Evolutionary conservation across 2,888 invertebrate species (phyloP), one percentile per base, ranked within the genome.

Genomic region (Coleophora flavipennella): DNA sequence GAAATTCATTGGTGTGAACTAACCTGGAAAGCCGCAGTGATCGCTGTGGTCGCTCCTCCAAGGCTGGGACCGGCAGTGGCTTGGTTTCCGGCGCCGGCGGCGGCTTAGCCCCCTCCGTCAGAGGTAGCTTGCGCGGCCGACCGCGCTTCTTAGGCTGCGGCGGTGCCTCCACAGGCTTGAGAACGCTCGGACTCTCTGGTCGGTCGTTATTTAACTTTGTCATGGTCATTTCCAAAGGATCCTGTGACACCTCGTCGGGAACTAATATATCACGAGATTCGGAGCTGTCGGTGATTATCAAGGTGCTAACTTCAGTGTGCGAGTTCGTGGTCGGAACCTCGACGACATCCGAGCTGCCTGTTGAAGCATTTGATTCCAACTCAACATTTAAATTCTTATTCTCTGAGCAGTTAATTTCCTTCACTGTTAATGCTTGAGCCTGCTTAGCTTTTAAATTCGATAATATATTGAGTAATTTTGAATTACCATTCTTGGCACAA

Each of bases 401-500:
- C 33, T 71, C 74, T 43, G 67, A 49, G 45, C 65, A 61, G 46
- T 71, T 70, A 10, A 71, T 51, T 42, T 71, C 73, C 49, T 63
- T 75, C 35, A 70, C 57, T 32, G 76, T 58, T 48, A 76, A 51
- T 28, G 63, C 58, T 57, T 80, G 76, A 45, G 75, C 63, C 51
- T 80, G 77, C 51, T 83, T 80, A 12, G 70, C 72, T 58, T 84
- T 80, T 46, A 85, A 66, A 56, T 77, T 83, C 3, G 80, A 72
- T 31, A 85, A 55, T 51, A 85, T 85, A 50, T 77, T 83, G 45
- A 81, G 84, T 47, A 85, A 56, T 50, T 84, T 84, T 1, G 85
- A 84, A 53, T 83, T 84, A n/a, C 85, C 85, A 63, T 85, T 85
- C 55, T 85, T 85, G 10, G 85, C 71, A 57, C 77, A 75, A 48